A percentile compares a stretch with the other conserved stretches of the same genome.
Evolutionary conservation across 2,113 vertebrate species (phyloP).

Genomic region (Megaceryle torquata): DNA sequence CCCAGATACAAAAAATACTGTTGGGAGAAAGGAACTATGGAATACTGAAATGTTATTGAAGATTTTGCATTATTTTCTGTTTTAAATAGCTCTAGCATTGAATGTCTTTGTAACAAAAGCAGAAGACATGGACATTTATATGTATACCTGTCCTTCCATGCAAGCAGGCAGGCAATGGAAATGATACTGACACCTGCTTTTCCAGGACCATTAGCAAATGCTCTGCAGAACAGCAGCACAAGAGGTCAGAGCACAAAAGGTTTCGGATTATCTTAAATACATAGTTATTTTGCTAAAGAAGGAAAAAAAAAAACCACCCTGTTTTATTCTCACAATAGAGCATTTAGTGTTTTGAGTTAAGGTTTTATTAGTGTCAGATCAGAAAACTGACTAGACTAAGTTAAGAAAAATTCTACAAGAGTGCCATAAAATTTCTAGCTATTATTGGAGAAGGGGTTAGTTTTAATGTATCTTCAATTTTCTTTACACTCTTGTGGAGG

Average conservation of each 20-base stretch:
- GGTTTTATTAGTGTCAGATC: constrained; percentile 2
- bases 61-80: neutral
- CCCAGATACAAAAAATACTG: neutral
- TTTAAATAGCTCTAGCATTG: neutral
- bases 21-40: neutral
- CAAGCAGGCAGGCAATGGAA: neutral
- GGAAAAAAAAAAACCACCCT: neutral
- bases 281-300: constrained; percentile 1
- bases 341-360: constrained; percentile 53
- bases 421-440: neutral
- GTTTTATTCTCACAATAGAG: constrained; percentile 12
- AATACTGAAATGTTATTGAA: neutral
- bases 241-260: neutral
- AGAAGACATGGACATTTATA: neutral
- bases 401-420: neutral
- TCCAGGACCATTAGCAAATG: neutral
- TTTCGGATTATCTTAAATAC: neutral
- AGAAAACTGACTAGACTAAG: neutral
- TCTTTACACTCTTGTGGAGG: neutral
- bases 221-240: neutral
- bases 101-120: neutral
- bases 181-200: neutral
- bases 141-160: neutral
- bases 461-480: neutral
- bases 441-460: neutral